Conservation (phyloP, 2,797 vertebrate genomes). For the Myioborus melanocephalus region DNA sequence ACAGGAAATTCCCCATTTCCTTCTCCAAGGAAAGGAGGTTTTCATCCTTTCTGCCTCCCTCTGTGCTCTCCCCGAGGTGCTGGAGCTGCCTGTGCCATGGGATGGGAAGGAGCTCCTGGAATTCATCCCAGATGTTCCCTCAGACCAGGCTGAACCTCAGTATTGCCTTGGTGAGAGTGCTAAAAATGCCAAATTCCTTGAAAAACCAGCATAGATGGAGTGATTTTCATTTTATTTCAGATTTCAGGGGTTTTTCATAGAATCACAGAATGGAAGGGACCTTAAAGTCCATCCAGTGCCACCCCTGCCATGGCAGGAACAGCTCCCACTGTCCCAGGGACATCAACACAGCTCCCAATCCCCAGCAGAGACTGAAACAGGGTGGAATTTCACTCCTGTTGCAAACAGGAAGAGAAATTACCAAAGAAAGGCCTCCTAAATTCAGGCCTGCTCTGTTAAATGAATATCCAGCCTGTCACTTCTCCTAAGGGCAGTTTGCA, state of each 20-base stretch:
- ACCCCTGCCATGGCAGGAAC: not conserved
- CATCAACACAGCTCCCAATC: not conserved
- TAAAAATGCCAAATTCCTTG: not conserved
- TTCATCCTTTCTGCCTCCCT: not conserved
- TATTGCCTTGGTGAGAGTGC: not conserved
- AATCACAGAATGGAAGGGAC: fast-evolving
- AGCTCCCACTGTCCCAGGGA: not conserved
- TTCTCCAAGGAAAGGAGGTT: not conserved
- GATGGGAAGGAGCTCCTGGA: not conserved
- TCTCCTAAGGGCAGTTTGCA: not conserved
- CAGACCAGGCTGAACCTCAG: not conserved
- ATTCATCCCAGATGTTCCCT: not conserved
- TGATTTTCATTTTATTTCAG: not conserved
- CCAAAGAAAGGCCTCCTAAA: not conserved
- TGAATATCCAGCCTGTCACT: not conserved
- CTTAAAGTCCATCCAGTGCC: fast-evolving
- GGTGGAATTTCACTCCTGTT: not conserved
- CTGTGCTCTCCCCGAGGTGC: not conserved
- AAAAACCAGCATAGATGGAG: not conserved
- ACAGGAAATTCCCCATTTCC: not conserved
- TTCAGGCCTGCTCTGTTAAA: not conserved
- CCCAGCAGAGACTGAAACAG: not conserved
- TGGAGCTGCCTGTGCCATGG: not conserved
- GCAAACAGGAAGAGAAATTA: not conserved
- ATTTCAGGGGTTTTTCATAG: not conserved